A percentile compares a stretch with the other conserved stretches of the same genome.
phyloP scores from a whole-genome alignment of 2,797 vertebrate genomes.

The Mycteria americana region DNA sequence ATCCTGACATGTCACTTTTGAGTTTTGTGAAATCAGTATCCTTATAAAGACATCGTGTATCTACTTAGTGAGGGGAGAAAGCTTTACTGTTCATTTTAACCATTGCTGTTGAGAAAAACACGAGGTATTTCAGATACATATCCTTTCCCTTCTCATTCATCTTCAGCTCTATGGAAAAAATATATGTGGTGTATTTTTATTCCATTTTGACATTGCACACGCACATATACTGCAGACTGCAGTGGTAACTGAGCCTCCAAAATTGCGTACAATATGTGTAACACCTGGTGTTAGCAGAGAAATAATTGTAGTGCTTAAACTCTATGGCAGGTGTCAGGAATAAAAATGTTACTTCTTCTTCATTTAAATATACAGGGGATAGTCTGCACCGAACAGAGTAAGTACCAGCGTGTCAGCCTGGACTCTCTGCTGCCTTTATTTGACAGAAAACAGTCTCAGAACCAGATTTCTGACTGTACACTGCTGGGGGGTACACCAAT shows the following conservation, averaged over 20 bases:
- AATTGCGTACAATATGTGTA: neutral
- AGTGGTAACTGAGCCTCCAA: neutral
- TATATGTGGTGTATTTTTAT: neutral
- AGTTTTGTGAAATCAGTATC: neutral
- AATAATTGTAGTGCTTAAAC: neutral
- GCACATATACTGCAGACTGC: neutral
- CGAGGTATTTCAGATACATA: neutral
- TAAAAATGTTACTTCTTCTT: neutral
- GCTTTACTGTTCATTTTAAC: neutral
- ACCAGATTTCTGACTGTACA: rapidly evolving
- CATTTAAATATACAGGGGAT: neutral
- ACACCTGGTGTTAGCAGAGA: neutral
- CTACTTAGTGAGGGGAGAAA: neutral
- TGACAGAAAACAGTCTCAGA: neutral
- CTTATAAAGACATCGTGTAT: rapidly evolving
- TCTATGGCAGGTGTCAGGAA: neutral
- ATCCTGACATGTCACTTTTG: neutral
- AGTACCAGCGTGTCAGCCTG: neutral
- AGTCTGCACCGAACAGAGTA: neutral
- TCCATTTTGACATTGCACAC: neutral
- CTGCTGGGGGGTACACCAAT: neutral
- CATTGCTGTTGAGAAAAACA: neutral
- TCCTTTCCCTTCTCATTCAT: neutral
- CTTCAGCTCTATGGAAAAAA: neutral
- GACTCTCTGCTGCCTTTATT: neutral